A percentile compares a stretch with the other conserved stretches of the same genome.
These are phyloP conservation scores for Istiophorus platypterus DNA, from an alignment of 2,113 vertebrate genomes.

Conservation along the genomic window DNA sequence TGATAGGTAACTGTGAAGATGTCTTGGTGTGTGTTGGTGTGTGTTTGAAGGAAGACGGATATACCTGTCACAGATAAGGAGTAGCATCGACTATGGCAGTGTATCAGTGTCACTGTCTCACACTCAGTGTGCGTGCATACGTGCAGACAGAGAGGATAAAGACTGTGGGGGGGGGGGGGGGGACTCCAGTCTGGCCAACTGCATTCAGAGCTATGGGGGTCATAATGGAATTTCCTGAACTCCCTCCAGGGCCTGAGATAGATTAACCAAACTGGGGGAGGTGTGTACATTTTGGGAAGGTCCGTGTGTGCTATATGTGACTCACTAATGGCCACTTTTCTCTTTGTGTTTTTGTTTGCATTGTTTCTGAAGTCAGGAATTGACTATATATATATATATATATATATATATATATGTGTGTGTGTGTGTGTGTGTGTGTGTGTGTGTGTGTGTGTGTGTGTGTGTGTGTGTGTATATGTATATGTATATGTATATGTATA, in stretches of 20 bases:
- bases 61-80: slow-evolving; percentile 7
- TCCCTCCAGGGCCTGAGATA: slow-evolving; percentile 73
- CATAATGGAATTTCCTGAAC: slow-evolving; percentile 79
- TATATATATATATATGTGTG: slow-evolving; percentile 21
- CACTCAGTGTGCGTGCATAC: slow-evolving; percentile 8
- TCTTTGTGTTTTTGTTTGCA: slow-evolving; percentile 15
- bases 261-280: slow-evolving; percentile 74
- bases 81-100: slow-evolving; percentile 13
- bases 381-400: slow-evolving; percentile 11
- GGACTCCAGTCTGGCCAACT: slow-evolving; percentile 77
- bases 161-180: not conserved
- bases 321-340: slow-evolving; percentile 6
- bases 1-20: slow-evolving; percentile 49
- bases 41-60: not conserved
- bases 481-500: not conserved
- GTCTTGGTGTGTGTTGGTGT: slow-evolving; percentile 28
- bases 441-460: too few species aligned
- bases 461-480: slow-evolving; percentile 1
- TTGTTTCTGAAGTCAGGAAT: slow-evolving; percentile 36
- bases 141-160: slow-evolving; percentile 61
- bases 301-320: slow-evolving; percentile 42
- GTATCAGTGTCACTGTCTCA: slow-evolving; percentile 26
- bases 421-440: too few species aligned
- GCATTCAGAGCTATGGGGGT: slow-evolving; percentile 75
- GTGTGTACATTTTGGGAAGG: slow-evolving; percentile 52